phyloP scores from a whole-genome alignment of 2,113 vertebrate genomes.

The Suncus etruscus region DNA sequence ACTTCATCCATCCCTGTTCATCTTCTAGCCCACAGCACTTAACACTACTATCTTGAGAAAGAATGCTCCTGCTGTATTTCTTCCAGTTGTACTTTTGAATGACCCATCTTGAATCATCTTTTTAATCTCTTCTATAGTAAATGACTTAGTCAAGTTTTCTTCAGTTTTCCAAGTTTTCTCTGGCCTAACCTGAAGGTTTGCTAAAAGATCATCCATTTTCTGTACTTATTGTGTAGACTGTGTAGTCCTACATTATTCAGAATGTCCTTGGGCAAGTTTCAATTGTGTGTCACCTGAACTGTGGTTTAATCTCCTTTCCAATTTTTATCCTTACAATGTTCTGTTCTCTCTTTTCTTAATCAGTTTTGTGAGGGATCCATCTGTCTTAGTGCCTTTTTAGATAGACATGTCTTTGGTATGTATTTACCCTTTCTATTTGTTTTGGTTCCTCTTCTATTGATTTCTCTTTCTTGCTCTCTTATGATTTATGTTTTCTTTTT shows the following conservation, averaged over 20 bases:
- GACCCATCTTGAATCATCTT: background rate
- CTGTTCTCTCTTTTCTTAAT: constrained; percentile 27
- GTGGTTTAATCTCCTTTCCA: background rate
- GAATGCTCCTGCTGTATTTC: background rate
- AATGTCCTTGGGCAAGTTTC: background rate
- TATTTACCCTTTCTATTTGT: constrained; percentile 3
- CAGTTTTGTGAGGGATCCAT: background rate
- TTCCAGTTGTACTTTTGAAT: background rate
- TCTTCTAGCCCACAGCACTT: background rate
- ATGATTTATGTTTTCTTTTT: constrained; percentile 22
- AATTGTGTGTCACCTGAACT: background rate
- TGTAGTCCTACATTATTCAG: background rate
- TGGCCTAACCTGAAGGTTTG: background rate
- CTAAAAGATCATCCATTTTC: constrained; percentile 25
- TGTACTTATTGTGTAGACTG: background rate
- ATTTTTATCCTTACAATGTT: background rate
- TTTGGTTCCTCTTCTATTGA: background rate
- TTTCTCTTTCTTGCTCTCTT: background rate
- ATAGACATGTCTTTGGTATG: constrained; percentile 4
- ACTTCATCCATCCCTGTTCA: background rate
- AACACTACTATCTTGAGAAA: background rate
- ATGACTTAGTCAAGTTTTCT: background rate
- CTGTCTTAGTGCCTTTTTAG: background rate
- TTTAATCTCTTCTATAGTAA: background rate
- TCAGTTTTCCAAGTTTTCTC: background rate